A percentile compares a stretch with the other conserved stretches of the same genome.
Conservation (phyloP, 2,797 vertebrate species). For the Melanotaenia boesemani region DNA sequence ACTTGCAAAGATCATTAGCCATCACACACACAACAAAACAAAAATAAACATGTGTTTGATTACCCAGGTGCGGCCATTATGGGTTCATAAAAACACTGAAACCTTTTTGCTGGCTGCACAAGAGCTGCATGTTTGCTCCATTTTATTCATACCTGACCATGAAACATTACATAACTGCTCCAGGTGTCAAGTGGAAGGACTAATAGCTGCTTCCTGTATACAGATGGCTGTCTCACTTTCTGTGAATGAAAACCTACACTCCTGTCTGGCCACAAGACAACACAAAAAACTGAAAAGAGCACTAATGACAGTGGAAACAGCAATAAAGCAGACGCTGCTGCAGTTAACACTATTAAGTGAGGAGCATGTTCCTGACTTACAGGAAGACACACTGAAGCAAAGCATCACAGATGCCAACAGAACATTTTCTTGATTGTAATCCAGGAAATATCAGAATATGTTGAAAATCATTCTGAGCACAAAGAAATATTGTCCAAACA, state of each 20-base stretch:
- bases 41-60: constrained; percentile 47
- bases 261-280: not conserved
- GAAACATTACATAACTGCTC: constrained; percentile 46
- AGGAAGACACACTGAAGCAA: not conserved
- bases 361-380: not conserved
- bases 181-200: constrained; percentile 38
- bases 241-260: constrained; percentile 34
- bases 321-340: constrained; percentile 28
- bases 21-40: not conserved
- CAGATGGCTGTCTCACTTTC: constrained; percentile 23
- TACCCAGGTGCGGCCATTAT: constrained; percentile 44
- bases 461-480: not conserved
- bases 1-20: constrained; percentile 23
- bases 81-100: constrained; percentile 36
- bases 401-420: not conserved
- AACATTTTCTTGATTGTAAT: not conserved
- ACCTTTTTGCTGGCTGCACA: constrained; percentile 7
- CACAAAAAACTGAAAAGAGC: not conserved
- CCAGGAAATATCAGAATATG: not conserved
- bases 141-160: constrained; percentile 57
- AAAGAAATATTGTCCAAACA: not conserved
- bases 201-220: constrained; percentile 16
- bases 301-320: constrained; percentile 23
- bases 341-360: not conserved
- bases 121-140: constrained; percentile 30